Percentiles rank a stretch among this genome's conserved stretches.
phyloP scores from a whole-genome alignment of 2,888 invertebrate genomes.

The Drosophila subquinaria region DNA sequence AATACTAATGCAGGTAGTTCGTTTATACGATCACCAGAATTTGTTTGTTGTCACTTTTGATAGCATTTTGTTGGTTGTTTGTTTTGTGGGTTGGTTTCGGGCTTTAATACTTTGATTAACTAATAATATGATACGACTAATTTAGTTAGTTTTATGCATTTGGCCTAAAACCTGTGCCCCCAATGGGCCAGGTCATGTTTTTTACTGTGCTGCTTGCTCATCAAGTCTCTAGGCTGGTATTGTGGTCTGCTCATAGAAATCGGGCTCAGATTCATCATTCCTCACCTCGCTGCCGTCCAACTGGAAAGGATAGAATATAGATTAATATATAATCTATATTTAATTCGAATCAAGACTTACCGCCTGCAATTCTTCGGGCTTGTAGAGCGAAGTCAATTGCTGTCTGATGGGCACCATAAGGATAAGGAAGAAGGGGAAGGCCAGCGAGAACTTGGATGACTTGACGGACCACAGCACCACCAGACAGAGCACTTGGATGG shows the following conservation, averaged over 20 bases:
- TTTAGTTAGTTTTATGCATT: conserved; percentile 43
- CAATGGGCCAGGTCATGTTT: conserved; percentile 12
- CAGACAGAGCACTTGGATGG: conserved; percentile 93
- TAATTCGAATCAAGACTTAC: conserved; percentile 85
- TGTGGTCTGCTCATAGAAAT: conserved; percentile 97
- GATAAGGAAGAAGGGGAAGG: conserved; percentile 97
- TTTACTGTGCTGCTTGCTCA: conserved; percentile 8
- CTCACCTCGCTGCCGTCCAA: conserved; percentile 94
- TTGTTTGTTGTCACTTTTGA: conserved; percentile 27
- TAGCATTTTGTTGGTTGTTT: conserved; percentile 19
- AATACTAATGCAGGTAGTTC: conserved; percentile 79
- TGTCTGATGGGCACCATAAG: conserved; percentile 95
- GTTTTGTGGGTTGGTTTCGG: conserved; percentile 40
- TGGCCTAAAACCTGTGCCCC: conserved; percentile 38
- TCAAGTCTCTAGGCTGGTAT: conserved; percentile 89
- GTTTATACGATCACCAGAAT: conserved; percentile 72
- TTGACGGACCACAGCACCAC: conserved; percentile 94
- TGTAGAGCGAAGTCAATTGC: conserved; percentile 90
- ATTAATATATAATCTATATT: not conserved
- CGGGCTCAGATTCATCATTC: conserved; percentile 94
- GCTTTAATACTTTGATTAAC: conserved; percentile 70
- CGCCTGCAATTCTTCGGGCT: conserved; percentile 92
- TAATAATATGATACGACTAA: conserved; percentile 54
- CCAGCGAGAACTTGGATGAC: conserved; percentile 94
- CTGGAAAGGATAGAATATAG: conserved; percentile 86